phyloP scores from a whole-genome alignment of 2,113 vertebrate species.

The Ochotona curzoniae region DNA sequence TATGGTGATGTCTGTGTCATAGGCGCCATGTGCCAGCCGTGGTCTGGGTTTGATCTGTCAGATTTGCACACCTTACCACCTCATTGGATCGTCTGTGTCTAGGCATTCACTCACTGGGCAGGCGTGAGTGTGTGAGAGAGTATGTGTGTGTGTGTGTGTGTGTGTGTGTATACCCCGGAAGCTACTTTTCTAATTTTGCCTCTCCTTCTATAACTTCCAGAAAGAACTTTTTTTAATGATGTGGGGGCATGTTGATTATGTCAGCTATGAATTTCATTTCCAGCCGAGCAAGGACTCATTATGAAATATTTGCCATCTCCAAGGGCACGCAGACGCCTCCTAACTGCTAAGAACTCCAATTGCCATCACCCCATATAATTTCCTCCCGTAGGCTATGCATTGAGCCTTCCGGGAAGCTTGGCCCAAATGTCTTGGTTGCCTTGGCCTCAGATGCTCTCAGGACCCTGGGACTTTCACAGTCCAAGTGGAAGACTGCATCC shows the following conservation, averaged over 20 bases:
- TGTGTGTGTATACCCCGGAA: neutral
- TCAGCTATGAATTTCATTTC: conserved; percentile 31
- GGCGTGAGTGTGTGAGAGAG: neutral
- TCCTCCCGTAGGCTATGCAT: neutral
- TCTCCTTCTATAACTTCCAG: conserved; percentile 22
- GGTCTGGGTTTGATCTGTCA: neutral
- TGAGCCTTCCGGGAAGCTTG: neutral
- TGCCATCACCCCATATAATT: neutral
- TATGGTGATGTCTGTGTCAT: too few relatives aligned
- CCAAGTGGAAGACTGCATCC: neutral
- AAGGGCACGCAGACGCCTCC: neutral
- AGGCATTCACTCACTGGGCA: neutral
- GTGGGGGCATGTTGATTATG: neutral
- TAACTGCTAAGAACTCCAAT: neutral
- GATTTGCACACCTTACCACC: neutral
- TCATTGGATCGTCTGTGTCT: neutral
- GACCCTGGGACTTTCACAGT: neutral
- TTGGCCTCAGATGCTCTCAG: neutral
- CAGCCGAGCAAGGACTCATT: neutral
- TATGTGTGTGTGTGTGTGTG: too few relatives aligned
- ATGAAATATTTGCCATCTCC: neutral
- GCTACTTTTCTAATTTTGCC: neutral
- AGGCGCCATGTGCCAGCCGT: too few relatives aligned
- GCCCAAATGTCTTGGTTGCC: neutral
- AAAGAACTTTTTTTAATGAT: neutral